These are phyloP conservation scores for Scaptomyza montana DNA, from an alignment of 1,140 invertebrate species.

Conservation along the genomic window DNA sequence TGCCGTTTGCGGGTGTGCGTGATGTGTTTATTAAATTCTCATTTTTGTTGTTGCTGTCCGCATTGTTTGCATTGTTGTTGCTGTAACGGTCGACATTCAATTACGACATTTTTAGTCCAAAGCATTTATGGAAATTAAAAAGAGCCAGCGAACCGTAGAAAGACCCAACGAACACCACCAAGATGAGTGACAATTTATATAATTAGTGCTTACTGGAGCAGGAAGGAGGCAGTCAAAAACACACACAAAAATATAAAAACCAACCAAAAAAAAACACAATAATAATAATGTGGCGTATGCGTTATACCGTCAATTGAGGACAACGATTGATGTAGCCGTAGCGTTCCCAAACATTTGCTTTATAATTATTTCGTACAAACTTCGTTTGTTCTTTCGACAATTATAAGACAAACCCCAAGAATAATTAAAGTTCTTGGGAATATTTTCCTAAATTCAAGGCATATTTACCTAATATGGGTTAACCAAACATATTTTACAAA, in stretches of 20 bases:
- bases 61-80: constrained; percentile 32
- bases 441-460: neutral
- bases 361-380: constrained; percentile 25
- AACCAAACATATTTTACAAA: too few relatives aligned
- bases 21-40: constrained; percentile 62
- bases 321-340: constrained; percentile 21
- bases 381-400: constrained; percentile 23
- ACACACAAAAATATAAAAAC: neutral
- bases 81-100: constrained; percentile 54
- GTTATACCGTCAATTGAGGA: constrained; percentile 33
- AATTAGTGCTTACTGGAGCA: constrained; percentile 37
- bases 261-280: neutral
- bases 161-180: constrained; percentile 12
- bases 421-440: constrained; percentile 12
- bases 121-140: constrained; percentile 69
- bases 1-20: constrained; percentile 59
- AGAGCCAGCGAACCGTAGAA: constrained; percentile 17
- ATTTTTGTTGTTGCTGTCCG: constrained; percentile 15
- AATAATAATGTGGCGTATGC: constrained; percentile 39
- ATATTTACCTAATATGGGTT: too few relatives aligned
- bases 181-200: constrained; percentile 67
- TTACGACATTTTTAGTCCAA: constrained; percentile 63
- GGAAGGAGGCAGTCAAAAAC: neutral
- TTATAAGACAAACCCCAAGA: constrained; percentile 24
- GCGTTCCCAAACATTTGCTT: constrained; percentile 22